Evolutionary conservation across 2,888 invertebrate species (phyloP).

Genomic region (Hedychridium roseum): DNA sequence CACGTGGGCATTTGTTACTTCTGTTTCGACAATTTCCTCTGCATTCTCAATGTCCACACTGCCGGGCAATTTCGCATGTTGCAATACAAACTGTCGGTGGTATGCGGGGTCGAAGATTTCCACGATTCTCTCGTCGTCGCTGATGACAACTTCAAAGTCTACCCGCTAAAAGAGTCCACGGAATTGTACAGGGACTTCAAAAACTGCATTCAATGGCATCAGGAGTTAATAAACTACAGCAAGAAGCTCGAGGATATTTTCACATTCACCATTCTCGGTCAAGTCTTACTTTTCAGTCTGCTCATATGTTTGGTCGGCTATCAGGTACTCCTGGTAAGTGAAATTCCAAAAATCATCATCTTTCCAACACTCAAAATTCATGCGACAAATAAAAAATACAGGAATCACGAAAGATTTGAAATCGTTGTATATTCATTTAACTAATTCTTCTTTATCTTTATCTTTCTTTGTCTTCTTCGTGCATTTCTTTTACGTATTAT

Average conservation of each 20-base stretch:
- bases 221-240: conserved; percentile 29
- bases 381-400: not conserved
- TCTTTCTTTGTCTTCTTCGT: not conserved
- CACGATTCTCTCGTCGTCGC: not conserved
- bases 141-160: no score
- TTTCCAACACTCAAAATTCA: not conserved
- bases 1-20: conserved; percentile 34
- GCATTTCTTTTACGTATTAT: not conserved
- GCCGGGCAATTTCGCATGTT: conserved; percentile 42
- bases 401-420: not conserved
- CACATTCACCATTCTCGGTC: conserved; percentile 24
- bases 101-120: not conserved
- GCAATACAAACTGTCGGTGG: conserved; percentile 22
- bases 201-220: conserved; percentile 27
- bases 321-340: conserved; percentile 26
- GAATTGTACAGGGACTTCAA: conserved; percentile 22
- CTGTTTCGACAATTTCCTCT: conserved; percentile 40
- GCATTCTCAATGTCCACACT: conserved; percentile 32
- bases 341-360: not conserved
- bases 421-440: not conserved
- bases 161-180: no score
- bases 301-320: conserved; percentile 28
- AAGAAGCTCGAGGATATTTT: conserved; percentile 33
- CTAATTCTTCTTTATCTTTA: not conserved
- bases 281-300: conserved; percentile 28